Conservation (phyloP, 2,888 invertebrate species). For the Euclidia mi region DNA sequence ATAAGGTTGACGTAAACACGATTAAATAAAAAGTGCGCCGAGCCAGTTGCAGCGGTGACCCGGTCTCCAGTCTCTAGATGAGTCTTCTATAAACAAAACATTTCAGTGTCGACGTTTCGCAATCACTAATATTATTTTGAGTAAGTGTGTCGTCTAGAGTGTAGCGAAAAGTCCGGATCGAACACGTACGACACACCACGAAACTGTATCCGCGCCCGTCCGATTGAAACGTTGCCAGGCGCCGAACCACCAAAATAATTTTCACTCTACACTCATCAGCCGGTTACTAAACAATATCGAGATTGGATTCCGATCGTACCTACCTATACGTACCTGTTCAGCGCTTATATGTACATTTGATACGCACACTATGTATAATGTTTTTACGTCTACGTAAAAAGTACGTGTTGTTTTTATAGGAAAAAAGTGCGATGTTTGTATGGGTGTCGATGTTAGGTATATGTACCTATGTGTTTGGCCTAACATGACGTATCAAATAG, state of each 20-base stretch:
- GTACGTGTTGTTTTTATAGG: constrained; percentile 53
- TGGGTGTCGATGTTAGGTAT: too few relatives aligned
- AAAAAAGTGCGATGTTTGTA: too few relatives aligned
- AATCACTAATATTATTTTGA: constrained; percentile 70
- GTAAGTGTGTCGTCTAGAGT: constrained; percentile 69
- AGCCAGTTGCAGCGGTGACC: constrained; percentile 27
- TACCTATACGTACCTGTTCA: constrained; percentile 9
- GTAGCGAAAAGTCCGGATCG: constrained; percentile 63
- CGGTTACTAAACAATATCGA: constrained; percentile 63
- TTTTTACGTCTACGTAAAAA: too few relatives aligned
- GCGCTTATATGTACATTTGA: not conserved
- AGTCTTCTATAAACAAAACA: constrained; percentile 49
- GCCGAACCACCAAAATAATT: constrained; percentile 84
- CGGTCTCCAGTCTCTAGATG: constrained; percentile 29
- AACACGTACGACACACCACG: constrained; percentile 70
- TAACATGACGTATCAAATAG: too few relatives aligned
- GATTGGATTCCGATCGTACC: constrained; percentile 59
- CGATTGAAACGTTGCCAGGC: constrained; percentile 84
- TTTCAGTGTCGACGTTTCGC: constrained; percentile 64
- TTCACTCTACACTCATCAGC: constrained; percentile 73
- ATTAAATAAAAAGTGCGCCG: constrained; percentile 32
- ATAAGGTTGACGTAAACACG: constrained; percentile 31
- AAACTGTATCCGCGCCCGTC: constrained; percentile 61
- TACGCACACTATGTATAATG: too few relatives aligned
- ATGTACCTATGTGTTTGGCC: too few relatives aligned